Evolutionary conservation across 2,888 invertebrate genomes (phyloP).

Genomic region (Galerucella nymphaeae): DNA sequence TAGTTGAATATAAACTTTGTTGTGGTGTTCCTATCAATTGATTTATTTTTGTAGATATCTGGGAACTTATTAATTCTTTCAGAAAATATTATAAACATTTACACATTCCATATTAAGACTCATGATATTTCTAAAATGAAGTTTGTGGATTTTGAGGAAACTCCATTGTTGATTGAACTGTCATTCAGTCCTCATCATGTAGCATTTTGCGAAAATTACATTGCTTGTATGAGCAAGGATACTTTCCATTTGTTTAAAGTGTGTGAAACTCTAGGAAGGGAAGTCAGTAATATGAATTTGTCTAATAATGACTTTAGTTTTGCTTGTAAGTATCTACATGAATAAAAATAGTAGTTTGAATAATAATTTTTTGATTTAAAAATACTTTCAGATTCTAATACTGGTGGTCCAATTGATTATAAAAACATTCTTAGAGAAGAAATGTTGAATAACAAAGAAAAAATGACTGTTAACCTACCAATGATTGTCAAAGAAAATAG

Average conservation of each 20-base stretch:
- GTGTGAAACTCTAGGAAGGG: constrained; percentile 44
- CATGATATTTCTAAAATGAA: constrained; percentile 76
- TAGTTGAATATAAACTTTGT: too few relatives aligned
- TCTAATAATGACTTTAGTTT: constrained; percentile 53
- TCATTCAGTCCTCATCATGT: constrained; percentile 72
- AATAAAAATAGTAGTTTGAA: too few relatives aligned
- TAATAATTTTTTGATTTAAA: too few relatives aligned
- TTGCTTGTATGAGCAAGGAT: constrained; percentile 72
- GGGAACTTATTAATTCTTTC: constrained; percentile 64
- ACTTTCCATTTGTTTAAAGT: constrained; percentile 74
- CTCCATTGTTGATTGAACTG: constrained; percentile 73
- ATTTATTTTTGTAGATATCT: constrained; percentile 55
- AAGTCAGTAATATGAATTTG: constrained; percentile 43
- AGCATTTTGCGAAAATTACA: constrained; percentile 75
- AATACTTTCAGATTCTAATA: constrained; percentile 47
- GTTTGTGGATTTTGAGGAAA: constrained; percentile 77
- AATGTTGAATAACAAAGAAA: constrained; percentile 54
- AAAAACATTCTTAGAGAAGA: constrained; percentile 58
- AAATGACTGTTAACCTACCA: constrained; percentile 63
- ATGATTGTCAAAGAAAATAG: constrained; percentile 63
- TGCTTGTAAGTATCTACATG: constrained; percentile 54
- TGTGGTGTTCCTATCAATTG: not conserved
- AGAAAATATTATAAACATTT: constrained; percentile 65
- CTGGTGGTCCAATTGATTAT: constrained; percentile 57
- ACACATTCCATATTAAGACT: constrained; percentile 73